Conservation (phyloP, 1,140 invertebrate genomes). For the Paracyclopina nana region DNA sequence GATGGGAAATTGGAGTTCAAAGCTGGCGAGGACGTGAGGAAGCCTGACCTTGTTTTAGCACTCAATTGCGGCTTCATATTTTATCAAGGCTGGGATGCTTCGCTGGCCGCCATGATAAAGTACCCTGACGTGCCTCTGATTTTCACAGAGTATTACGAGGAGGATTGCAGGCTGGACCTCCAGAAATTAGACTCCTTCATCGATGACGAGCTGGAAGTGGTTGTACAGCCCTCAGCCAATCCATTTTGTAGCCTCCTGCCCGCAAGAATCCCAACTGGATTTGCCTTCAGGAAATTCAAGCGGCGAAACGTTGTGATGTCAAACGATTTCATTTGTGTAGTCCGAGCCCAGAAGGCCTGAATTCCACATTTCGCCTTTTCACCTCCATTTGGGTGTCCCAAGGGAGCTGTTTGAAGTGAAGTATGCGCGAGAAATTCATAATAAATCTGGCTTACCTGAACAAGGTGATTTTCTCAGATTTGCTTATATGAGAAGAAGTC, state of each 20-base stretch:
- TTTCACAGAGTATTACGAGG: conserved; percentile 12
- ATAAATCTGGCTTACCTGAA: no score
- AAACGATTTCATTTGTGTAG: conserved; percentile 14
- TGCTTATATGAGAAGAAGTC: no score
- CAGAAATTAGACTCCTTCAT: conserved; percentile 3
- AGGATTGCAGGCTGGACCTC: conserved; percentile 2
- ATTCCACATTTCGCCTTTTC: no score
- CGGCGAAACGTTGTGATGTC: conserved; percentile 11
- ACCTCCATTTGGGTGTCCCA: no score
- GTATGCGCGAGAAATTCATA: no score
- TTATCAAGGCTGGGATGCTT: conserved; percentile 10
- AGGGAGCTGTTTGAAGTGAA: no score
- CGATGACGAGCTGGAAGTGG: not conserved
- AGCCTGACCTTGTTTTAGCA: conserved; percentile 8
- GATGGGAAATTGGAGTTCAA: not conserved
- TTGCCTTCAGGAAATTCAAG: conserved; percentile 9
- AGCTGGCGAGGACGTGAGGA: not conserved
- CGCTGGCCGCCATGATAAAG: conserved; percentile 6
- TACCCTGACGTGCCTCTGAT: not conserved
- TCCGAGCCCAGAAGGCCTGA: no score
- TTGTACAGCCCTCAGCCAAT: conserved; percentile 2
- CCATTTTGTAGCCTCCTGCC: conserved; percentile 5
- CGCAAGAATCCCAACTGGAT: conserved; percentile 9
- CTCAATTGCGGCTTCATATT: conserved; percentile 16
- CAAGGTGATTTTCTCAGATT: no score